Base-by-base conservation (phyloP, 2,888 invertebrate genomes). In the Pammene aurita region DNA sequence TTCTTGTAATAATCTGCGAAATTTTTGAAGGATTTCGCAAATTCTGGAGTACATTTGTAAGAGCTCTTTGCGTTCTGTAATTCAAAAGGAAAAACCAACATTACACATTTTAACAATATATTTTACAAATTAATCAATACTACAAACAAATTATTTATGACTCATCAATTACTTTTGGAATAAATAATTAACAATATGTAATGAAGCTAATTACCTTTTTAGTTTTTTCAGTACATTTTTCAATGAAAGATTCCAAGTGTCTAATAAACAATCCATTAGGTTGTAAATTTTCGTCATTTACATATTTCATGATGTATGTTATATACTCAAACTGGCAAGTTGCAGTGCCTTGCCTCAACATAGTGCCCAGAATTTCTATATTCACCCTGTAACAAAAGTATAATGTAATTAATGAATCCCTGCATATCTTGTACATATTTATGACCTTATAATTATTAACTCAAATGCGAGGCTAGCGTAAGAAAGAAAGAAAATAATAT, bases 351-450 rank as follows among this genome's bases (percentile, higher is more conserved):
- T 95, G 94, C 13, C 89, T 90, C 41, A 97, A 75, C 86, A 98
- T 93, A 34, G 96, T 94, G 13, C 96, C 96, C 60, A 97, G 85
- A 72, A 98, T 96, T 85, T 95, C 94, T 63, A 94, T 90, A 82
- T 97, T 98, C 52, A 96, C 87, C 77, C 96, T 95, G 87, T 72
- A 91, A 74, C 77, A 80, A 74, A 44, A 71, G 42, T 70, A 56
- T 26, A 13, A 7, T n/a, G n/a, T n/a, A n/a, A n/a, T n/a, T n/a
- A n/a, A n/a, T n/a, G n/a, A n/a, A n/a, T n/a, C n/a, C n/a, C n/a
- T n/a, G n/a, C n/a, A n/a, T n/a, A n/a, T n/a, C n/a, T n/a, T n/a
- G n/a, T n/a, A n/a, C n/a, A n/a, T n/a, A n/a, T n/a, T n/a, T n/a
- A n/a, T n/a, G n/a, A n/a, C n/a, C 7, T 6, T 26, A 26, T 38